These are phyloP conservation scores for Drosophila malerkotliana DNA, from an alignment of 1,140 invertebrate species.

Conservation along the genomic window DNA sequence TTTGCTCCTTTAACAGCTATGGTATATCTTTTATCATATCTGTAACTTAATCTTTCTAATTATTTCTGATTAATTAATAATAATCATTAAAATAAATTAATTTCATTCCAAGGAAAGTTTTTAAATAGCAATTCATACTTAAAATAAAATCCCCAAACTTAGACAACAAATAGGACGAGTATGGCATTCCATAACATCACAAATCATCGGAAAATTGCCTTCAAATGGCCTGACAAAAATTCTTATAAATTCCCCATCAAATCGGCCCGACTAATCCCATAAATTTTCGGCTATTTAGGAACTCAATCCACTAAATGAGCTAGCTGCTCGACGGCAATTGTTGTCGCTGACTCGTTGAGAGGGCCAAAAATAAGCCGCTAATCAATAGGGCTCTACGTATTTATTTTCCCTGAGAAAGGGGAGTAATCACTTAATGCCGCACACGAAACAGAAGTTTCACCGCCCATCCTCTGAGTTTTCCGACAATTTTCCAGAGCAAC, in stretches of 20 bases:
- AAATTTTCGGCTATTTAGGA: slow-evolving; percentile 44
- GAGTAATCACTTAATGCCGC: slow-evolving; percentile 77
- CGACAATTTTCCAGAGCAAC: slow-evolving; percentile 9
- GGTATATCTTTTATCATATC: too few relatives aligned
- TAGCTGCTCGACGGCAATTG: slow-evolving; percentile 36
- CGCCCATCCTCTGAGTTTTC: neutral
- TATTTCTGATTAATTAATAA: too few relatives aligned
- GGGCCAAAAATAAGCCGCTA: slow-evolving; percentile 65
- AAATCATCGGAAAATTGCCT: slow-evolving; percentile 28
- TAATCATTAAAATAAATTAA: too few relatives aligned
- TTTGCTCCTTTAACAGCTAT: too few relatives aligned
- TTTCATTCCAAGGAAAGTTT: too few relatives aligned
- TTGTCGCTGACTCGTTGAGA: slow-evolving; percentile 10
- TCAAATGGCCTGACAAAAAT: slow-evolving; percentile 16
- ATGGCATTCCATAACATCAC: neutral
- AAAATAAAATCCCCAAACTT: too few relatives aligned
- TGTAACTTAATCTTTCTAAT: neutral
- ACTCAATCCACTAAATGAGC: slow-evolving; percentile 45
- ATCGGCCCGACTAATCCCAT: slow-evolving; percentile 34
- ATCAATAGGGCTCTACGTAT: slow-evolving; percentile 54
- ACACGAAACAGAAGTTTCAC: slow-evolving; percentile 49
- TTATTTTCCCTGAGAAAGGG: neutral
- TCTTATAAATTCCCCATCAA: slow-evolving; percentile 40
- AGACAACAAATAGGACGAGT: too few relatives aligned
- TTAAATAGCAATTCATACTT: too few relatives aligned